A percentile compares a stretch with the other conserved stretches of the same genome.
Evolutionary conservation across 2,888 invertebrate species (phyloP).

Genomic region (Andricus quercusramuli): DNA sequence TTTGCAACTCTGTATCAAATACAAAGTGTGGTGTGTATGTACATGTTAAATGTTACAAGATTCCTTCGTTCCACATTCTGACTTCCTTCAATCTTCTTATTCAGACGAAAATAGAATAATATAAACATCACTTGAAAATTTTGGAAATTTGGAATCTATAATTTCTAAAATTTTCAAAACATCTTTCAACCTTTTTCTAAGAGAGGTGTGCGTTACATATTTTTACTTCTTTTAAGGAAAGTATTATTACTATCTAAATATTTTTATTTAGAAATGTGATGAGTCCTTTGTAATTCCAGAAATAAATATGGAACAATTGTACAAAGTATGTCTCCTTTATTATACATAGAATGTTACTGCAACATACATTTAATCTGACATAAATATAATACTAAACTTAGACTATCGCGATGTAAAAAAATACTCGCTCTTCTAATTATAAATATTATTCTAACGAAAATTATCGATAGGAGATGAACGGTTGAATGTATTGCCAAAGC

Average conservation of each 20-base stretch:
- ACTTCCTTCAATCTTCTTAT: constrained; percentile 35
- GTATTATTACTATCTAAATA: constrained; percentile 2
- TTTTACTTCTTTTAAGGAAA: not conserved
- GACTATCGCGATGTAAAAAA: not conserved
- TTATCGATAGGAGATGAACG: not conserved
- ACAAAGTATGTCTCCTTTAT: constrained; percentile 55
- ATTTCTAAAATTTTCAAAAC: not conserved
- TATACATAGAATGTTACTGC: constrained; percentile 46
- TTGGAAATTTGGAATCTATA: not conserved
- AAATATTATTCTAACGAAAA: constrained; percentile 44
- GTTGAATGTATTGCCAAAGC: not conserved
- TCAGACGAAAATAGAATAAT: not conserved
- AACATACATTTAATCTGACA: constrained; percentile 38
- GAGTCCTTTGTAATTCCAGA: constrained; percentile 2
- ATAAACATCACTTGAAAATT: not conserved
- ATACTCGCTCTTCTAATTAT: constrained; percentile 38
- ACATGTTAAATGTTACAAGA: constrained; percentile 49
- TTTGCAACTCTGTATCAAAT: constrained; percentile 57
- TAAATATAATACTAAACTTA: constrained; percentile 39
- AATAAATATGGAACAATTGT: constrained; percentile 35
- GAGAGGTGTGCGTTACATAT: not conserved
- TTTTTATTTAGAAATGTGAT: not conserved
- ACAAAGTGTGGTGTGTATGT: constrained; percentile 70
- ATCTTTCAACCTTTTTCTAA: not conserved
- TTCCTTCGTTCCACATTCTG: constrained; percentile 48